These are phyloP conservation scores for Lycodopsis pacificus DNA, from an alignment of 2,797 vertebrate genomes.

Conservation along the genomic window DNA sequence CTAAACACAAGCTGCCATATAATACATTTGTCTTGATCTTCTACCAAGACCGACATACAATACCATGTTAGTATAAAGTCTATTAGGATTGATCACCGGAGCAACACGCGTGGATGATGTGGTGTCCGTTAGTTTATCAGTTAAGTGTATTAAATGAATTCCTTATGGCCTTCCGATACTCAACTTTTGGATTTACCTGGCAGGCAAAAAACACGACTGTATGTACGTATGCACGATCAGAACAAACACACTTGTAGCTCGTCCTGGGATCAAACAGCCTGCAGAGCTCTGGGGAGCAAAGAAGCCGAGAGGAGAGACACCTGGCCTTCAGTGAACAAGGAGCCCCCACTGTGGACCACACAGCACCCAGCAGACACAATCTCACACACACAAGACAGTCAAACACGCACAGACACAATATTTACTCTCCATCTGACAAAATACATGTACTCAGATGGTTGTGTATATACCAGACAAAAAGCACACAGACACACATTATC, in stretches of 20 bases:
- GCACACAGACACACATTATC: constrained; percentile 30
- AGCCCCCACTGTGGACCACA: constrained; percentile 50
- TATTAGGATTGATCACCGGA: neutral
- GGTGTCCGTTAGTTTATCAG: neutral
- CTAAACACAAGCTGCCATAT: neutral
- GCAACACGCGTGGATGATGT: neutral
- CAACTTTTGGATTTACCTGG: constrained; percentile 13
- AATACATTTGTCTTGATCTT: neutral
- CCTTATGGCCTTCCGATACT: neutral
- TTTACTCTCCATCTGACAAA: constrained; percentile 47
- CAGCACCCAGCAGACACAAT: constrained; percentile 1
- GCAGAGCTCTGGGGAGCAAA: constrained; percentile 35
- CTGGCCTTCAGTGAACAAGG: constrained; percentile 61
- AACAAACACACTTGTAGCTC: constrained; percentile 19
- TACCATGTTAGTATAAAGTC: neutral
- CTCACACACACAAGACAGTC: constrained; percentile 13
- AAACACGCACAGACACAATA: constrained; percentile 19
- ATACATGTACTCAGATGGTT: constrained; percentile 34
- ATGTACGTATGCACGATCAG: neutral
- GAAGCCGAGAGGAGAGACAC: constrained; percentile 54
- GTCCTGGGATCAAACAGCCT: constrained; percentile 59
- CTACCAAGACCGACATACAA: neutral
- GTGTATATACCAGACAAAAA: constrained; percentile 21
- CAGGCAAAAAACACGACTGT: neutral
- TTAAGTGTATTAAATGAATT: neutral